These are phyloP conservation scores for Gallinago paraguaiae DNA, from an alignment of 2,113 vertebrate genomes.

Conservation along the genomic window DNA sequence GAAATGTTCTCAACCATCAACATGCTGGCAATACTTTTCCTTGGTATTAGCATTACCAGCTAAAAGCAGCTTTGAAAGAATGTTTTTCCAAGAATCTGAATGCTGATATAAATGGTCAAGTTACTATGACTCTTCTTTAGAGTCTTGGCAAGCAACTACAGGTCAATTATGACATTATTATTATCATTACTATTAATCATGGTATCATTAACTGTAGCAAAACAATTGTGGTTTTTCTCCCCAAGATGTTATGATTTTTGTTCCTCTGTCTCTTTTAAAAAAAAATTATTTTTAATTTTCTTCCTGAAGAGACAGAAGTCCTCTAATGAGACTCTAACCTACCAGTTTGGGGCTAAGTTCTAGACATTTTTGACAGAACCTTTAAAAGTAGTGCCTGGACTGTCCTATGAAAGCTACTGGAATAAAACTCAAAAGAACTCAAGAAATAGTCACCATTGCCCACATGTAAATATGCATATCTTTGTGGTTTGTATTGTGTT, in stretches of 20 bases:
- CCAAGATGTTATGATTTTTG: not conserved
- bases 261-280: not conserved
- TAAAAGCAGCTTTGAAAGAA: not conserved
- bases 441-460: not conserved
- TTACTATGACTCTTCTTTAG: not conserved
- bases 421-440: not conserved
- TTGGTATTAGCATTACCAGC: not conserved
- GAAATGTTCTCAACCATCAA: not conserved
- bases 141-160: not conserved
- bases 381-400: not conserved
- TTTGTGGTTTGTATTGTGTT: not conserved
- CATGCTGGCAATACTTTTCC: not conserved
- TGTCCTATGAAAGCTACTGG: not conserved
- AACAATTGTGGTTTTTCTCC: not conserved
- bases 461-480: not conserved
- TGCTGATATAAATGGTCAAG: not conserved
- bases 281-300: not conserved
- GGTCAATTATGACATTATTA: not conserved
- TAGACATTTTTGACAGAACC: not conserved
- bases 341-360: not conserved
- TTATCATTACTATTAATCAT: not conserved
- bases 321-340: not conserved
- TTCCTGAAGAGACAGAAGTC: not conserved
- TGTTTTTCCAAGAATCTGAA: not conserved
- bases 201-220: not conserved